Evolutionary conservation across 1,140 invertebrate species (phyloP), one percentile per base, ranked within the genome.

Genomic region (Drosophila azteca): DNA sequence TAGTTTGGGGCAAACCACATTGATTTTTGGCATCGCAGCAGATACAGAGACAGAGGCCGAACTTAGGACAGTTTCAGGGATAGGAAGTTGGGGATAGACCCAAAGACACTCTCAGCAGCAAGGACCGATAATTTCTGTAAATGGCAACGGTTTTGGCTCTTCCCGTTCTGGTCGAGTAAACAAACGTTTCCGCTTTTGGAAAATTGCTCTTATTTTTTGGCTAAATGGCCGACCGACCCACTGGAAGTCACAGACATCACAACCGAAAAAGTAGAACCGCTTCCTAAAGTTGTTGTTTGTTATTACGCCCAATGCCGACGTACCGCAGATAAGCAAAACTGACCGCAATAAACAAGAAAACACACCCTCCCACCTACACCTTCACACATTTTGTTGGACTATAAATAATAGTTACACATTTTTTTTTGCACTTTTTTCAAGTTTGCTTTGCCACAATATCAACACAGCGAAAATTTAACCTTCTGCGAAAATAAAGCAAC

Each of bases 171-270:
- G 63, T 63, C 62, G 50, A 67, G 71, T 75, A 69, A 69, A 77
- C 75, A 87, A 87, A 66, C 82, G 84, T 80, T 87, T 84, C 82
- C 81, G 82, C 61, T 81, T 81, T 74, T 87, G 82, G 87, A 87
- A 80, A 87, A 84, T 87, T 87, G 82, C 73, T 84, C 45, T 71
- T 64, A 80, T 79, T 76, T 80, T 63, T 70, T 60, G 54, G 26
- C 44, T 62, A 53, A 45, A 61, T 60, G 61, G 46, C 50, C 52
- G 24, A 17, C 45, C 68, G 70, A 70, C 45, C 60, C 64, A 57
- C 35, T 70, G 45, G 8, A 66, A 79, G 49, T 65, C 52, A n/a
- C 41, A 52, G 61, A 43, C 9, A 11, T 72, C 72, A 59, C 70
- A 67, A 29, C 24, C 24, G 35, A 29, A 7, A 29, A 29, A 29